Base-by-base conservation (phyloP, 2,797 vertebrate genomes). In the Fistularia commersonii region DNA sequence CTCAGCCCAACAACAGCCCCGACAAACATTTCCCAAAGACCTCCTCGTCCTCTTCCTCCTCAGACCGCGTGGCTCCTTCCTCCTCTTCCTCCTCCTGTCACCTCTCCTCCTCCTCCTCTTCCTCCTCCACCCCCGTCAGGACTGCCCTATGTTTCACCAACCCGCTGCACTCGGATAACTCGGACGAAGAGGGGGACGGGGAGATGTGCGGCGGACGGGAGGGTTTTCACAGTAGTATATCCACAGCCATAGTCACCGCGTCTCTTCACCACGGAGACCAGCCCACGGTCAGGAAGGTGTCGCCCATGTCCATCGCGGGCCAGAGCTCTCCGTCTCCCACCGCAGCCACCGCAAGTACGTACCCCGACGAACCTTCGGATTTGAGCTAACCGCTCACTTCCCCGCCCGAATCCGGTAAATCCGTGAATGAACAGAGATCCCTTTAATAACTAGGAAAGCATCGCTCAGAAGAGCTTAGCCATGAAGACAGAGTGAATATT, bases 91-190 rank as follows among this genome's bases (percentile, higher is more conserved):
- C 84, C 33, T 82, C 75, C 36, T 59, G 82, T 32, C 51, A 74
- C 34, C 81, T 73, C 66, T 66, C 88, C 73, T 72, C 78, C 64
- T 64, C 83, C 48, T 67, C 86, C 14, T 78, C 89, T 5, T 83
- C 76, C 59, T 82, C 80, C 6, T 64, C 57, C 34, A 81, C 82
- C 8, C 72, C 90, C 0, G 69, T 80, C 64, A 87, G 92, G 81
- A 91, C 90, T 47, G 93, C 95, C 9, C 91, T 98, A 53, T 92
- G 94, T 83, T 99, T 99, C 83, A 98, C 94, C 72, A 98, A 99
- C 83, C 97, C 96, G 38, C 91, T 99, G 60, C 96, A 99, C 76
- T 94, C 93, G 0, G 95, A 97, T 73, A 93, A 94, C 83, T 95
- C 94, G 0, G 95, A 96, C 31, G 88, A 85, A 0, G 94, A 95